Evolutionary conservation across 2,113 vertebrate species (phyloP).

Genomic region (Tragulus kanchil): DNA sequence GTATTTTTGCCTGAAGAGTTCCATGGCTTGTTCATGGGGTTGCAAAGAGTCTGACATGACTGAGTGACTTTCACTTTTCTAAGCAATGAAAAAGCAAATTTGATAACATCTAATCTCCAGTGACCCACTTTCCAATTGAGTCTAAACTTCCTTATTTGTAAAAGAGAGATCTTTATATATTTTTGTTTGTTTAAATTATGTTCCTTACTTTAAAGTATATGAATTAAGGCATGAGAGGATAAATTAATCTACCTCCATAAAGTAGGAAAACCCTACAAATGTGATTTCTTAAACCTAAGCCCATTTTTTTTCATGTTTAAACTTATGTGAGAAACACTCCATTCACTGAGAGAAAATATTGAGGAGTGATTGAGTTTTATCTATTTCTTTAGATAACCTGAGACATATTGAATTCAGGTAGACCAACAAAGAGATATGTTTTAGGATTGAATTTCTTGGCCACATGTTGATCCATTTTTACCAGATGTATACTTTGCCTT

Average conservation of each 20-base stretch:
- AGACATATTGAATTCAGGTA: constrained; percentile 14
- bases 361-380: background rate
- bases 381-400: constrained; percentile 32
- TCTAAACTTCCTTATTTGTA: constrained; percentile 21
- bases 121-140: background rate
- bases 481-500: background rate
- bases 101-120: constrained; percentile 4
- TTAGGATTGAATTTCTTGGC: background rate
- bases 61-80: too few species aligned
- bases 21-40: too few species aligned
- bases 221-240: background rate
- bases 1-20: too few species aligned
- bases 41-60: too few species aligned
- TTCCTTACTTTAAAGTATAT: constrained; percentile 34
- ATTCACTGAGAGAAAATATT: constrained; percentile 31
- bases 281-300: constrained; percentile 15
- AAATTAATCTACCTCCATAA: background rate
- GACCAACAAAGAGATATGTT: background rate
- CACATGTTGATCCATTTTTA: background rate
- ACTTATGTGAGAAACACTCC: background rate
- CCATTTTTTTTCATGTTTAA: constrained; percentile 35
- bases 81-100: background rate
- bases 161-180: background rate
- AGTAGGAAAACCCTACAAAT: background rate
- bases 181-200: constrained; percentile 45